phyloP scores from a whole-genome alignment of 2,888 invertebrate genomes.

The Drosophila mayaguana region DNA sequence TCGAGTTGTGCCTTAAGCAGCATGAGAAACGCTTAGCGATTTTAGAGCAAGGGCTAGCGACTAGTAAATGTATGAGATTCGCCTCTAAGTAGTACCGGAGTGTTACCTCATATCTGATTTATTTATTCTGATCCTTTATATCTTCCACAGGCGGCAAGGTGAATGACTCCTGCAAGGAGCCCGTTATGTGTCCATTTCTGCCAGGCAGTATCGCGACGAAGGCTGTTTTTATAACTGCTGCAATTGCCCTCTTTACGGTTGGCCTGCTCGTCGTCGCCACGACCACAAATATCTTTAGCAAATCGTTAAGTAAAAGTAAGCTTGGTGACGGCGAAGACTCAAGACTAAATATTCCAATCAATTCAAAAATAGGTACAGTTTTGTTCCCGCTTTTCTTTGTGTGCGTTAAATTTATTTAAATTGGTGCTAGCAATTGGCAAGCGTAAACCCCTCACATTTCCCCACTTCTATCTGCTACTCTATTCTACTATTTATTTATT shows the following conservation, averaged over 20 bases:
- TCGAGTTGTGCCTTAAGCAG: slow-evolving; percentile 49
- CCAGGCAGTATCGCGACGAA: slow-evolving; percentile 61
- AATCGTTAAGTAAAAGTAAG: slow-evolving; percentile 81
- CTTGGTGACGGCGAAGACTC: slow-evolving; percentile 84
- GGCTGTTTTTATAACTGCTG: slow-evolving; percentile 63
- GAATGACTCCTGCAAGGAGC: slow-evolving; percentile 43
- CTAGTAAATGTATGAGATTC: slow-evolving; percentile 36
- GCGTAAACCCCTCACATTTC: slow-evolving; percentile 4
- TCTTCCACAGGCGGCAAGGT: slow-evolving; percentile 49
- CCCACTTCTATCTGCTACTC: slow-evolving; percentile 3
- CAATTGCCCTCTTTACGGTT: slow-evolving; percentile 63
- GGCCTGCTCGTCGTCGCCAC: slow-evolving; percentile 65
- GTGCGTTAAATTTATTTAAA: slow-evolving; percentile 33
- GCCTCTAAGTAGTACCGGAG: background rate
- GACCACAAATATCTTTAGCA: slow-evolving; percentile 67
- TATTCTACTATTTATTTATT: slow-evolving; percentile 3
- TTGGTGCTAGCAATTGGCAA: slow-evolving; percentile 43
- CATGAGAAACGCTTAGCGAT: slow-evolving; percentile 64
- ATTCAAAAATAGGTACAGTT: slow-evolving; percentile 85
- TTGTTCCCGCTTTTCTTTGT: slow-evolving; percentile 52
- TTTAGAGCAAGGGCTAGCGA: slow-evolving; percentile 38
- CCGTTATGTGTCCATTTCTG: slow-evolving; percentile 60
- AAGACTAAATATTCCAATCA: slow-evolving; percentile 85
- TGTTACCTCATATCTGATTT: background rate
- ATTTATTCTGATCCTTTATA: background rate